A percentile compares a stretch with the other conserved stretches of the same genome.
Conservation (phyloP, 2,113 vertebrate genomes). For the Caranx melampygus region DNA sequence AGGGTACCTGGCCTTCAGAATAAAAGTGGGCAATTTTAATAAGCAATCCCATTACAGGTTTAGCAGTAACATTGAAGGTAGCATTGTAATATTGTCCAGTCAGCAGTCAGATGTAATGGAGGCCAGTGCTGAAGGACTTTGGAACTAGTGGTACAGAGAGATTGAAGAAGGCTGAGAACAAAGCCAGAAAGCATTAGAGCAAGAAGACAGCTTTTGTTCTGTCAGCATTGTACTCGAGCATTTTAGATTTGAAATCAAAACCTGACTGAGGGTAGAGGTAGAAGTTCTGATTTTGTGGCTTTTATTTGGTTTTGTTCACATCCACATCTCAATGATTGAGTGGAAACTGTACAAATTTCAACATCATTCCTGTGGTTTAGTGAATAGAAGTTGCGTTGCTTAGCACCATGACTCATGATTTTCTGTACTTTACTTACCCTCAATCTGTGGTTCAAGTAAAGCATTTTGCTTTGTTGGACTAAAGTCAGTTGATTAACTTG, state of each 20-base stretch:
- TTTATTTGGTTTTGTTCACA: background rate
- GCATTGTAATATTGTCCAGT: conserved; percentile 20
- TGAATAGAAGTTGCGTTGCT: background rate
- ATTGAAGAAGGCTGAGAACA: background rate
- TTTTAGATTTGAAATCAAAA: background rate
- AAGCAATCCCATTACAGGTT: conserved; percentile 13
- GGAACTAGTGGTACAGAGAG: background rate
- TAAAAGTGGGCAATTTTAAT: conserved; percentile 15
- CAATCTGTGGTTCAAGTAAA: background rate
- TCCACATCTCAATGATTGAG: background rate
- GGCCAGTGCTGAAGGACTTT: conserved; percentile 21
- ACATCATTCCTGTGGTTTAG: background rate
- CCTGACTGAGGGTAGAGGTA: background rate
- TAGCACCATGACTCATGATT: background rate
- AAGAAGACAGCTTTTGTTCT: background rate
- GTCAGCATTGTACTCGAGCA: background rate
- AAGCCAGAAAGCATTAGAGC: background rate
- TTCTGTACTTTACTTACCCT: background rate
- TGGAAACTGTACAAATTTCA: background rate
- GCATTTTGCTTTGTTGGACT: background rate
- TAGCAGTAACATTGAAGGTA: conserved; percentile 19
- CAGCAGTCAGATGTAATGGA: conserved; percentile 33
- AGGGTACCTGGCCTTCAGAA: conserved; percentile 19
- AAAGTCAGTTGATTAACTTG: background rate
- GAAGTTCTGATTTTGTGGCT: background rate